These are phyloP conservation scores for Branchinecta lindahli DNA, from an alignment of 1,140 invertebrate species.

Conservation along the genomic window DNA sequence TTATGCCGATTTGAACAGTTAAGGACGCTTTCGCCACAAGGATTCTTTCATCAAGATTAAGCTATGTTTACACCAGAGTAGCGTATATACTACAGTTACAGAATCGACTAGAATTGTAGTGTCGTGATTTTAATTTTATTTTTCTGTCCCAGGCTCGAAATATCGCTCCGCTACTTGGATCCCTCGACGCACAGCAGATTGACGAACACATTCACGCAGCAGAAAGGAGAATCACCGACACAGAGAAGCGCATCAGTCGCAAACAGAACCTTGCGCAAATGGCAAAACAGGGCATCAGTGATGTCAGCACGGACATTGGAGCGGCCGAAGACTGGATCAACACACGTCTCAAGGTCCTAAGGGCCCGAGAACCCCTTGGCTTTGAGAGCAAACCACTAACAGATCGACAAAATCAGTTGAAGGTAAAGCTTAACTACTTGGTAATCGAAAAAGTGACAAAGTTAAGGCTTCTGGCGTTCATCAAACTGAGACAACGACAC, in stretches of 20 bases:
- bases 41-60: too few species aligned
- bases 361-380: slow-evolving; percentile 45
- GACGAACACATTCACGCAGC: slow-evolving; percentile 72
- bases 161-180: slow-evolving; percentile 34
- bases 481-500: too few species aligned
- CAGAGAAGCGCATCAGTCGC: slow-evolving; percentile 61
- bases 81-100: too few species aligned
- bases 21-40: too few species aligned
- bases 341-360: slow-evolving; percentile 42
- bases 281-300: slow-evolving; percentile 52
- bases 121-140: slow-evolving; percentile 22
- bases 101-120: slow-evolving; percentile 19
- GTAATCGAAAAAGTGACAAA: too few species aligned
- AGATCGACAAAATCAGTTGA: slow-evolving; percentile 48
- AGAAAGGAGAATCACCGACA: slow-evolving; percentile 62
- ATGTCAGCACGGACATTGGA: slow-evolving; percentile 35
- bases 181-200: slow-evolving; percentile 72
- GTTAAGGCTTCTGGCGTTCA: too few species aligned
- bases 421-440: slow-evolving; percentile 33
- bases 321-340: slow-evolving; percentile 56
- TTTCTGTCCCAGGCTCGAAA: slow-evolving; percentile 22
- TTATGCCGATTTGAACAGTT: too few species aligned
- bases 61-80: too few species aligned
- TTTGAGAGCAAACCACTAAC: slow-evolving; percentile 56
- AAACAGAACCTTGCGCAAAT: slow-evolving; percentile 37